Base-by-base conservation (phyloP, 35 echinoderm and acorn worm genomes). In the Ophiothrix spiculata region DNA sequence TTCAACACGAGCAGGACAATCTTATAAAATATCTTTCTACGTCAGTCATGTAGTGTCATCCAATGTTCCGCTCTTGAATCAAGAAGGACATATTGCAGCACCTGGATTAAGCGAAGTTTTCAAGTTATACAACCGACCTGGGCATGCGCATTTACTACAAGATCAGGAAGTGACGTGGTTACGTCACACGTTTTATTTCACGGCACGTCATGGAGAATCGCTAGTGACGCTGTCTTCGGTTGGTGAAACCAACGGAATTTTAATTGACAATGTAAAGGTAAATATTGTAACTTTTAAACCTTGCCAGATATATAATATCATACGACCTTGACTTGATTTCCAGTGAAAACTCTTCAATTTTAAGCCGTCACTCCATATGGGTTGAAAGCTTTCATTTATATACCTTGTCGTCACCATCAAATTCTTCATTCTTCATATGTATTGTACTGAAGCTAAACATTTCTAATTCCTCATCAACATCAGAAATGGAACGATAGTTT, bases 31-130 rank as follows among this genome's bases (percentile, higher is more conserved):
- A 11, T 0, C 33, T 4, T 79, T 88, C 37, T 56, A 80, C 21
- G 37, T 33, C 1, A 56, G 56, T 80, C 78, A 36, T 38, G 23
- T 37, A 6, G 17, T 25, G 1, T 12, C 31, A 4, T 88, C 86
- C 25, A 33, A 63, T n/a, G 77, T 56, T 17, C 86, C 77, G 29
- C 21, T 80, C 0, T 25, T 88, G 36, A 79, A 60, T 38, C 86
- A 88, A 31, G 86, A 88, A 46, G 86, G 77, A 28, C 49, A 35
- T 25, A 54, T 88, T 37, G 25, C 63, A 80, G 86, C 76, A 2
- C 40, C 86, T 36, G 75, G 45, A 56, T 37, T 88, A 31, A 42
- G 81, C 37, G 25, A 38, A 34, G 56, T 88, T 13, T 88, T 88
- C 77, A 88, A 54, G 40, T 56, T 88, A 13, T 64, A 88, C 34